Percentiles rank a stretch among this genome's conserved stretches.
phyloP scores from a whole-genome alignment of 2,888 invertebrate genomes.

The Pandemis cinnamomeana region DNA sequence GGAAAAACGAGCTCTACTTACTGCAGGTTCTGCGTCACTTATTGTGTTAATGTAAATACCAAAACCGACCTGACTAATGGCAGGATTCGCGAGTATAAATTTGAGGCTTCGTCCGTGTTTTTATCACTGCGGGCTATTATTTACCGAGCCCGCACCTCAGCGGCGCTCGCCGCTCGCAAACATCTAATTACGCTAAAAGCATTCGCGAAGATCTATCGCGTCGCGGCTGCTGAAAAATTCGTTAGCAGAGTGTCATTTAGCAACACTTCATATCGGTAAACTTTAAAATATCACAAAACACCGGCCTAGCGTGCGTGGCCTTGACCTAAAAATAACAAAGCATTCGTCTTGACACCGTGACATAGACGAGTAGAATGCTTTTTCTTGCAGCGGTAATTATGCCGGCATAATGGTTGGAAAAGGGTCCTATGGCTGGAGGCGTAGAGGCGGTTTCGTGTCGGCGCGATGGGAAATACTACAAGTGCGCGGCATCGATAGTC shows the following conservation, averaged over 20 bases:
- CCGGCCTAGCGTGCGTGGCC: conserved; percentile 51
- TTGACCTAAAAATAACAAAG: conserved; percentile 78
- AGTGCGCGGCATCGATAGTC: conserved; percentile 34
- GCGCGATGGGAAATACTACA: conserved; percentile 43
- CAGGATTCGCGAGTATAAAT: conserved; percentile 6
- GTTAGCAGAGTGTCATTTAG: conserved; percentile 49
- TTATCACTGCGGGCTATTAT: conserved; percentile 4
- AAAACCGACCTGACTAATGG: neutral
- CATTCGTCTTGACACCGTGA: conserved; percentile 71
- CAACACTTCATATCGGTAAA: conserved; percentile 47
- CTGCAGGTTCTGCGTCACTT: neutral
- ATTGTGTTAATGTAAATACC: neutral
- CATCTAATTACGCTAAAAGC: conserved; percentile 37
- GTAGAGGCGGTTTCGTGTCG: conserved; percentile 44
- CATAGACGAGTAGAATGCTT: conserved; percentile 55
- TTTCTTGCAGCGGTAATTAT: conserved; percentile 44
- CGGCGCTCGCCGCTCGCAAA: conserved; percentile 16
- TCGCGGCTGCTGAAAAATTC: conserved; percentile 41
- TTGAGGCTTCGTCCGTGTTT: neutral
- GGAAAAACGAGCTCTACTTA: conserved; percentile 22
- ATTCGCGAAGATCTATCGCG: conserved; percentile 1
- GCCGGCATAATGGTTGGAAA: conserved; percentile 6
- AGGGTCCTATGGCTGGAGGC: conserved; percentile 40
- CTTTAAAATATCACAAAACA: conserved; percentile 36
- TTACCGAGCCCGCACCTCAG: conserved; percentile 11